Evolutionary conservation across 2,797 vertebrate species (phyloP).

Genomic region (Rachycentron canadum): DNA sequence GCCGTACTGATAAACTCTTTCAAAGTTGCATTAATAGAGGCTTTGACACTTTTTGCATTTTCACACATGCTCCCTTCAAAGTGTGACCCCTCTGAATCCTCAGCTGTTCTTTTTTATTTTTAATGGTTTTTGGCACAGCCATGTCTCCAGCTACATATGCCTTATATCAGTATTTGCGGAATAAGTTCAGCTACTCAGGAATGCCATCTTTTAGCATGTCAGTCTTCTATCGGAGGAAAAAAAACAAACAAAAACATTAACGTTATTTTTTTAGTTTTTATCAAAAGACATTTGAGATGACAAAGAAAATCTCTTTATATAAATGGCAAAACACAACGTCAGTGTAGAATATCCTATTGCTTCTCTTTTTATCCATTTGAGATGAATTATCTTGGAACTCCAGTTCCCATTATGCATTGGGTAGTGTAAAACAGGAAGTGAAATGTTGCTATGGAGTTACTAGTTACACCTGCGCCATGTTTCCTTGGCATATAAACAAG

Average conservation of each 20-base stretch:
- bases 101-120: too few relatives aligned
- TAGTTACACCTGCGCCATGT: not conserved
- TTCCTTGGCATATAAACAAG: not conserved
- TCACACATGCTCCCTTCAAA: not conserved
- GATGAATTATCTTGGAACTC: too few relatives aligned
- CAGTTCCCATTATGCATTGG: constrained; percentile 1
- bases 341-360: too few relatives aligned
- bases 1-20: not conserved
- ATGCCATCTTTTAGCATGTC: too few relatives aligned
- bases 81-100: not conserved
- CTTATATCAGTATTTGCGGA: too few relatives aligned
- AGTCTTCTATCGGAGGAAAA: too few relatives aligned
- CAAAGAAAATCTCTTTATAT: not conserved
- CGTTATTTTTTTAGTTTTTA: too few relatives aligned
- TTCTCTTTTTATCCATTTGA: too few relatives aligned
- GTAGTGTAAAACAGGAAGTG: not conserved
- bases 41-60: not conserved
- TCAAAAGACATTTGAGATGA: not conserved
- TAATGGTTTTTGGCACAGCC: too few relatives aligned
- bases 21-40: not conserved
- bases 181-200: too few relatives aligned
- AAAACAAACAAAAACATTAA: too few relatives aligned
- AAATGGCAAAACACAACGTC: not conserved
- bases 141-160: too few relatives aligned
- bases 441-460: not conserved